These are phyloP conservation scores for Mesembrinibis cayennensis DNA, from an alignment of 2,113 vertebrate species.

Conservation along the genomic window DNA sequence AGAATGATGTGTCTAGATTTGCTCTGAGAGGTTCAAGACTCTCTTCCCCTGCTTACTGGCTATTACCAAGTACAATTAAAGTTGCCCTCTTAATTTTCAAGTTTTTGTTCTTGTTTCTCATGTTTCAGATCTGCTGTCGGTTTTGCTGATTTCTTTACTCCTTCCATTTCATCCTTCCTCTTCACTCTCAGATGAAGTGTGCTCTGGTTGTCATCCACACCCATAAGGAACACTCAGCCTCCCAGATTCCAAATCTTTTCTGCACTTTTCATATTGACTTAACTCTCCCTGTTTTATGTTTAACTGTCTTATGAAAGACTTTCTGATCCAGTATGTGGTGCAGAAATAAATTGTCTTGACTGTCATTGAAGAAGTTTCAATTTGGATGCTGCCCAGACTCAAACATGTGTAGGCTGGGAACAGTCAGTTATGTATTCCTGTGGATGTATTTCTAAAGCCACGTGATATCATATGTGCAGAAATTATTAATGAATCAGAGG, in stretches of 20 bases:
- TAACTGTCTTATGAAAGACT: background rate
- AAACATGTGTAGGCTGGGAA: background rate
- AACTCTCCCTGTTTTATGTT: background rate
- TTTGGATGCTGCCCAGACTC: background rate
- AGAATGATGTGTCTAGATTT: background rate
- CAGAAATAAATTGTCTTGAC: background rate
- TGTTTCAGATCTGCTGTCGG: background rate
- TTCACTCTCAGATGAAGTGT: background rate
- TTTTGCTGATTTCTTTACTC: background rate
- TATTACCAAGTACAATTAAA: background rate
- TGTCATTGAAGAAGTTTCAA: background rate
- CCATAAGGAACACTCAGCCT: background rate
- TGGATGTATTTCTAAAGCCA: background rate
- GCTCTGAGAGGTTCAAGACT: background rate
- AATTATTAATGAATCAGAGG: background rate
- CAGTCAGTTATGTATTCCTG: background rate
- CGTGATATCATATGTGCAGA: background rate
- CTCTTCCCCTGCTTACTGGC: background rate
- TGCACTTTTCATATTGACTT: background rate
- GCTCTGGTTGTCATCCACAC: background rate
- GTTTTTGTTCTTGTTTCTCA: background rate
- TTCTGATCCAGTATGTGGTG: background rate
- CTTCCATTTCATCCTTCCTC: background rate
- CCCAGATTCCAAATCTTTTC: background rate
- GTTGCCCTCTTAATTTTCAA: background rate